Evolutionary conservation across 2,797 vertebrate genomes (phyloP).

Genomic region (Lophius americanus): DNA sequence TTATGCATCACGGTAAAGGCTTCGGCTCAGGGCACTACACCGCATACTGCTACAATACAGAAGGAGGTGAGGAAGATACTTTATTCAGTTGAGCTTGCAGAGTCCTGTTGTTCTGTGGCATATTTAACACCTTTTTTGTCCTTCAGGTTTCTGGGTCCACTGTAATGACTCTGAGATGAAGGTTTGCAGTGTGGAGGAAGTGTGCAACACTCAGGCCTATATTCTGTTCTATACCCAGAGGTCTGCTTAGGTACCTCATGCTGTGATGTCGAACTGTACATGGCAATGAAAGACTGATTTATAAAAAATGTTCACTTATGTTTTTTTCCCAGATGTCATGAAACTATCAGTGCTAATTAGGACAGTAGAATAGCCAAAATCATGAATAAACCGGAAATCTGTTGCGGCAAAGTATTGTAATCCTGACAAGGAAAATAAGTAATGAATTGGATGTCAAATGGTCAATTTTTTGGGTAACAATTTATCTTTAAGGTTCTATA

Average conservation of each 20-base stretch:
- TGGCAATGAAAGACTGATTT: conserved; percentile 73
- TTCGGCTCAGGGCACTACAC: conserved; percentile 99
- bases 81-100: not conserved
- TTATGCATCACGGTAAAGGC: conserved; percentile 99
- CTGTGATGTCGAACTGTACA: conserved; percentile 78
- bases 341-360: conserved; percentile 44
- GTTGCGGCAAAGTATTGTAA: conserved; percentile 21
- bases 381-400: conserved; percentile 17
- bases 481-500: conserved; percentile 4
- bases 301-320: conserved; percentile 54
- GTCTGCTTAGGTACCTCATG: conserved; percentile 85
- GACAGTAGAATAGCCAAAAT: conserved; percentile 32
- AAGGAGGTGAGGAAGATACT: conserved; percentile 91
- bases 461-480: conserved; percentile 13
- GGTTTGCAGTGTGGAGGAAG: conserved; percentile 98
- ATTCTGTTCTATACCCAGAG: conserved; percentile 99
- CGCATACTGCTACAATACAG: conserved; percentile 99
- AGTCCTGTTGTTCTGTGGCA: not conserved
- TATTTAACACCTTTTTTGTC: not conserved
- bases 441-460: not conserved
- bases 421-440: conserved; percentile 11
- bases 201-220: conserved; percentile 99
- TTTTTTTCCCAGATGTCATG: conserved; percentile 51
- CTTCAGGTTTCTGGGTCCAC: conserved; percentile 98
- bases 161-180: conserved; percentile 99